Base-by-base conservation (phyloP, 2,888 invertebrate genomes). In the Phymatocera aterrima region DNA sequence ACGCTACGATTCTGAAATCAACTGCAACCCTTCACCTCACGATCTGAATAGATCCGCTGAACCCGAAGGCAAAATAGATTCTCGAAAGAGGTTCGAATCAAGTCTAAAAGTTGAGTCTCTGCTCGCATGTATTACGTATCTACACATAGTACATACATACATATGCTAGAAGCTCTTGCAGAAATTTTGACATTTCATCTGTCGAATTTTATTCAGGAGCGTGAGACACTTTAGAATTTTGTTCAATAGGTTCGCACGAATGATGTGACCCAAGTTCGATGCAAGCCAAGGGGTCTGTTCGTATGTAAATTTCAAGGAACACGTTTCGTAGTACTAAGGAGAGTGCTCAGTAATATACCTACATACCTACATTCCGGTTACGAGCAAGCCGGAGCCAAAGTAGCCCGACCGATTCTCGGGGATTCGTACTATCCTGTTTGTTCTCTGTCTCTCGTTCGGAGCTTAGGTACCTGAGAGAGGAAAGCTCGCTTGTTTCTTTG, bases 321-420 rank as follows among this genome's bases (percentile, higher is more conserved):
- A 72, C n/a, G 18, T 51, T 34, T 8, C 51, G 31, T 34, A 21
- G 57, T 28, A 31, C 18, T 12, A 18, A 34, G 43, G 21, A 34
- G 48, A 72, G 18, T 51, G 34, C 31, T 51, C 34, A 8, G 46
- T 24, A 68, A 51, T 43, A 48, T 51, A 72, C n/a, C n/a, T n/a
- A n/a, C 70, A 12, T 28, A 28, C 43, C 65, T 43, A 43, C 43
- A 68, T 68, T 43, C 65, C 40, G 24, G 65, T 12, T 24, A 68
- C 46, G 68, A 40, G 46, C 10, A 68, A 68, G 46, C 24, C 28
- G 65, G 34, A 28, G 43, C 65, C 21, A 43, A 68, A 40, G 21
- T 68, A 43, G 40, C 68, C 68, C 46, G 43, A 68, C 43, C 46
- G 68, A 68, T 68, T 68, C 46, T 43, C 40, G 68, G 24, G n/a